Conservation (phyloP, 2,113 vertebrate genomes). For the Pollimyrus isidori region DNA sequence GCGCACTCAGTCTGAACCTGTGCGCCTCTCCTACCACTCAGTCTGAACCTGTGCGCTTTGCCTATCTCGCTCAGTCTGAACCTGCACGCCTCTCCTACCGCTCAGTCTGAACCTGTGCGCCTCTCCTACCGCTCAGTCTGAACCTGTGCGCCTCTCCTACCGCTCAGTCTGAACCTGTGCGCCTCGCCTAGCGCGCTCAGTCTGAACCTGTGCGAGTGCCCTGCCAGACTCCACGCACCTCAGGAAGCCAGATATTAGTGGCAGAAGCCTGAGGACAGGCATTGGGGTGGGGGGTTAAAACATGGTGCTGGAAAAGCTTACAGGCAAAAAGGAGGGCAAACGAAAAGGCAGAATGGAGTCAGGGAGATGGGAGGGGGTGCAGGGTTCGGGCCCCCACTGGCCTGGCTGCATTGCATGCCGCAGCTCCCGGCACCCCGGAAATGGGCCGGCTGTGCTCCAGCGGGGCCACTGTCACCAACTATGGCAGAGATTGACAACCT, state of each 20-base stretch:
- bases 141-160: slow-evolving; percentile 3
- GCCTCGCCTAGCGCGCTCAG: background rate
- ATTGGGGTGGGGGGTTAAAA: background rate
- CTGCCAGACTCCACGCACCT: slow-evolving; percentile 45
- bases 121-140: background rate
- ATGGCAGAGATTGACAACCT: background rate
- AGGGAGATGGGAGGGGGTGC: background rate
- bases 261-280: background rate
- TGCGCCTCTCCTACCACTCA: slow-evolving; percentile 9
- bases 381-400: background rate
- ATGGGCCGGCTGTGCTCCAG: background rate
- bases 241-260: slow-evolving; percentile 21
- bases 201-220: slow-evolving; percentile 23
- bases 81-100: slow-evolving; percentile 20
- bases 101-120: slow-evolving; percentile 19
- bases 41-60: slow-evolving; percentile 16
- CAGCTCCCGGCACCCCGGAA: background rate
- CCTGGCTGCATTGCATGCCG: background rate
- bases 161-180: slow-evolving; percentile 19
- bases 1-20: background rate
- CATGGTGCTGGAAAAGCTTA: background rate
- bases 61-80: background rate
- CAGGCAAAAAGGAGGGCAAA: background rate
- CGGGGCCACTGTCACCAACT: background rate
- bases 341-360: background rate